Evolutionary conservation across 1,140 invertebrate species (phyloP).

Genomic region (Brachionus asplanchnoidis): DNA sequence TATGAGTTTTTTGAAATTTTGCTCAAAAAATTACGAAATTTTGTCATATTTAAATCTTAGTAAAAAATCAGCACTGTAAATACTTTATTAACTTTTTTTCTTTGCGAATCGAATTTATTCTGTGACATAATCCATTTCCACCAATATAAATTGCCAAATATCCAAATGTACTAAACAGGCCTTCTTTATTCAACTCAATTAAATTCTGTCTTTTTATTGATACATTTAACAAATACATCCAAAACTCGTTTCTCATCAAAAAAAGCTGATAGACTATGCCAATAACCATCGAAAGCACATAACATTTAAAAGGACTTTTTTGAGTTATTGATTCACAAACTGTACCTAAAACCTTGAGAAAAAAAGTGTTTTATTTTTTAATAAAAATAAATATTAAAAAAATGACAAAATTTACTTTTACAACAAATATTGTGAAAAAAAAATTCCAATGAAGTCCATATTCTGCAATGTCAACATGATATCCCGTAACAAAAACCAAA

Average conservation of each 20-base stretch:
- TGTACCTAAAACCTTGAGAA: not conserved
- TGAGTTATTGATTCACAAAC: not conserved
- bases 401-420: not conserved
- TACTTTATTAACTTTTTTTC: not conserved
- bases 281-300: not conserved
- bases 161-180: slow-evolving; percentile 73
- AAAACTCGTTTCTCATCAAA: not conserved
- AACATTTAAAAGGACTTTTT: not conserved
- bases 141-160: slow-evolving; percentile 76
- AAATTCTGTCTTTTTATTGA: not conserved
- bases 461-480: not conserved
- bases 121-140: not conserved
- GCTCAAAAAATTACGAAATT: too few relatives aligned
- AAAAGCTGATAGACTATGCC: not conserved
- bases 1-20: too few relatives aligned
- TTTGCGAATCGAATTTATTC: not conserved
- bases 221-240: not conserved
- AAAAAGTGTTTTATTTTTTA: not conserved
- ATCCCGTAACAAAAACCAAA: not conserved
- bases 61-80: too few relatives aligned
- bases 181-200: slow-evolving; percentile 79
- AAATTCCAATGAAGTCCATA: slow-evolving; percentile 36
- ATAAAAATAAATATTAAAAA: not conserved
- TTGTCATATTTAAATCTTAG: too few relatives aligned
- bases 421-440: slow-evolving; percentile 12